Conservation (phyloP, 2,888 invertebrate species). For the Eupithecia inturbata region DNA sequence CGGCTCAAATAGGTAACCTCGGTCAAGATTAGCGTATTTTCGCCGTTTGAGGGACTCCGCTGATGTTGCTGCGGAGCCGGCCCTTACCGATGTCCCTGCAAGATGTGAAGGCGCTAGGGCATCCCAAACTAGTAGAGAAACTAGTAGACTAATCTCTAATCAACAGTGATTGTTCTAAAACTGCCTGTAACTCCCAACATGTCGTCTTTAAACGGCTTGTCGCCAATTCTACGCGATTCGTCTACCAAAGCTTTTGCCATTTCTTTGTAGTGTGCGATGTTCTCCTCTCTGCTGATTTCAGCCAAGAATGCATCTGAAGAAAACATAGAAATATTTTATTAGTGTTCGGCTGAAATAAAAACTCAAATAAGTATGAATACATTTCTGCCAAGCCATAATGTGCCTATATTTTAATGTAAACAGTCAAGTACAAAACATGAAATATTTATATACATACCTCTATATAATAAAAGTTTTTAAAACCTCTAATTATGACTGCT, state of each 20-base stretch:
- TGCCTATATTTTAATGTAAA: neutral
- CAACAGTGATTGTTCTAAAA: slow-evolving; percentile 48
- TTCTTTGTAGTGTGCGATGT: slow-evolving; percentile 45
- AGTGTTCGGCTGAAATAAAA: neutral
- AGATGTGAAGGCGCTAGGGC: too few relatives aligned
- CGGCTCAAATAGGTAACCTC: too few relatives aligned
- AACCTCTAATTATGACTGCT: too few relatives aligned
- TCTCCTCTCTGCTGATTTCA: slow-evolving; percentile 45
- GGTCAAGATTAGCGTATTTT: too few relatives aligned
- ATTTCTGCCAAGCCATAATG: neutral
- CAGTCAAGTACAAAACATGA: too few relatives aligned
- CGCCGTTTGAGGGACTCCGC: too few relatives aligned
- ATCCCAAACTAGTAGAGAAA: too few relatives aligned
- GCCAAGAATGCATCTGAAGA: slow-evolving; percentile 47
- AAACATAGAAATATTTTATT: neutral
- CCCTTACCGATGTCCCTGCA: too few relatives aligned
- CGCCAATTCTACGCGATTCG: slow-evolving; percentile 45
- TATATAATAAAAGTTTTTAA: too few relatives aligned
- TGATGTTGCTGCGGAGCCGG: too few relatives aligned
- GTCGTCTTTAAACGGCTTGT: slow-evolving; percentile 17
- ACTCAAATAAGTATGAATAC: neutral
- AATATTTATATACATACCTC: too few relatives aligned
- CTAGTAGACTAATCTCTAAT: too few relatives aligned
- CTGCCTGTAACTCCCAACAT: slow-evolving; percentile 48
- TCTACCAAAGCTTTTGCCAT: slow-evolving; percentile 48